A percentile compares a stretch with the other conserved stretches of the same genome.
These are phyloP conservation scores for Metalampra italica DNA, from an alignment of 2,888 invertebrate species.

Conservation along the genomic window DNA sequence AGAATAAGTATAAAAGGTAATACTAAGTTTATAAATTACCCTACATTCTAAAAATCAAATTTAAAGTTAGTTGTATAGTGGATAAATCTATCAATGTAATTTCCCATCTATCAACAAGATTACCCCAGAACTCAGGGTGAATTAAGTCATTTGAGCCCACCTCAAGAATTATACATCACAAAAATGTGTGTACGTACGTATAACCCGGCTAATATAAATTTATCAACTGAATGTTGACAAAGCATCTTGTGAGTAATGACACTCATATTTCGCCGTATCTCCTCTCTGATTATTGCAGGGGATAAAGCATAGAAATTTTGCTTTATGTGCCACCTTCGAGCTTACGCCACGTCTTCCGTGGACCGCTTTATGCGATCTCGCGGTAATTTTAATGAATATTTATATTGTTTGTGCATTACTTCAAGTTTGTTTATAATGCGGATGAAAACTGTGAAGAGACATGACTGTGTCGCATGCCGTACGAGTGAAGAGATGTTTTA, in stretches of 20 bases:
- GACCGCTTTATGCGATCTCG: constrained; percentile 39
- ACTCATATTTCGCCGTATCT: constrained; percentile 69
- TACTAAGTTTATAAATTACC: too few relatives aligned
- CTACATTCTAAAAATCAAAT: neutral
- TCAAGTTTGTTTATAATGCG: constrained; percentile 33
- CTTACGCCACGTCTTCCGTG: constrained; percentile 23
- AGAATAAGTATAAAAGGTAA: too few relatives aligned
- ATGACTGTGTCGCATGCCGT: constrained; percentile 3
- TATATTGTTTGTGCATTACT: constrained; percentile 55
- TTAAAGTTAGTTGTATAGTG: too few relatives aligned
- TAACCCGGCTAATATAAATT: constrained; percentile 59
- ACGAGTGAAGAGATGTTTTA: neutral
- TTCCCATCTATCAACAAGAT: neutral
- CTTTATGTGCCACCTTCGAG: constrained; percentile 45
- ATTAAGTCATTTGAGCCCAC: neutral
- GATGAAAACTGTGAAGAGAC: constrained; percentile 20
- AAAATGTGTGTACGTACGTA: constrained; percentile 35
- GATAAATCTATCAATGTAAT: neutral
- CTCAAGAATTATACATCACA: constrained; percentile 6
- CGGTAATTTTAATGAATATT: constrained; percentile 64
- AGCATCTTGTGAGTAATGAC: constrained; percentile 58
- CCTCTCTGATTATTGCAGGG: constrained; percentile 59
- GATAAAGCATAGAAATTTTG: constrained; percentile 59
- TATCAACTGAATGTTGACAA: constrained; percentile 64
- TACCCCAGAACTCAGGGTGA: neutral